Evolutionary conservation across 2,113 vertebrate genomes (phyloP), one percentile per base, ranked within the genome.

Genomic region (Pleuronectes platessa): DNA sequence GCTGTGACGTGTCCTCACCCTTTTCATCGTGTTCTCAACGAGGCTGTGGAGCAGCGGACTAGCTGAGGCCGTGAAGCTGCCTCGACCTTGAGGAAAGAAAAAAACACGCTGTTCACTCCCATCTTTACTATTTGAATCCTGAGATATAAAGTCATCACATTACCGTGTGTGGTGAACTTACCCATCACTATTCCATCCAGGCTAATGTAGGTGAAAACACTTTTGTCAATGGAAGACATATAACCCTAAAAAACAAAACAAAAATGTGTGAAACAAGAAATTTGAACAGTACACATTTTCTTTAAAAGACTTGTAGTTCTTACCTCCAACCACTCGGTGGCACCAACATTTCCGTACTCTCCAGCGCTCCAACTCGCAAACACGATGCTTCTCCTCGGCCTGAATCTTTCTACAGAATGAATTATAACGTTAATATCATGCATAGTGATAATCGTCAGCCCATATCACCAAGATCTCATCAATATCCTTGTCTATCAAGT

Each of bases 281-380:
- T 21, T 4, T 13, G 2, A 13, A 3, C 14, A 9, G 26, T 0
- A 37, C 18, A 26, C 6, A 18, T 49, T 37, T 4, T 40, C 1
- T 8, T 24, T 1, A 27, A 24, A 5, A 5, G 2, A 10, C 2
- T 18, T 69, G n/a, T 0, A 61, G 31, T 71, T 71, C 84, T 24
- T 82, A 97, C 98, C 97, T 99, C 98, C 47, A 98, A 81, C 97
- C 97, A 99, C 76, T 99, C 98, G 0, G 97, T 99, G 69, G 96
- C 95, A 17, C 97, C 98, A 35, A 99, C 76, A 20, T 94, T 95
- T 82, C 98, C 97, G 0, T 94, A 99, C 1, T 97, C 96, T 35
- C 98, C 98, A 0, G 94, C 98, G 21, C 94, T 96, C 97, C 97
- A 99, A 77, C 98, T 99, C 1, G 96, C 97, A 78, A 99, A 99